Percentiles rank a stretch among this genome's conserved stretches.
Conservation (phyloP, 1,140 invertebrate genomes). For the Philopotamus ludificatus region DNA sequence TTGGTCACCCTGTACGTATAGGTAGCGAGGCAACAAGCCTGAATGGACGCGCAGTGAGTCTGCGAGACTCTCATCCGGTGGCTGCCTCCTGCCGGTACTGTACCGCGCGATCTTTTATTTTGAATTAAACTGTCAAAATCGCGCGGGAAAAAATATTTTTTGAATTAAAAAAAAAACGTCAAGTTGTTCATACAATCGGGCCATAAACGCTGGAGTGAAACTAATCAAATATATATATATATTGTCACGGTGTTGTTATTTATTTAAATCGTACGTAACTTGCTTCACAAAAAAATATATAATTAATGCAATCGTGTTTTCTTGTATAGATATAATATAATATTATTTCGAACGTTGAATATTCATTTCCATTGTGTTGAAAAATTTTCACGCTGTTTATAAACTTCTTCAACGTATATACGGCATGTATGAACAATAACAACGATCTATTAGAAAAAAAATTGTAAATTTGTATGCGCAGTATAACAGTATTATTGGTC, state of each 20-base stretch:
- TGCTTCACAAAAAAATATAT: too few relatives aligned
- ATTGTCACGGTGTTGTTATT: too few relatives aligned
- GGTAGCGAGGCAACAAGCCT: slow-evolving; percentile 28
- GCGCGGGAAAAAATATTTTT: slow-evolving; percentile 29
- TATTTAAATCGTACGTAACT: too few relatives aligned
- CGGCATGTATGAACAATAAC: background rate
- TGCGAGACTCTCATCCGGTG: slow-evolving; percentile 31
- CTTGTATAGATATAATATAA: too few relatives aligned
- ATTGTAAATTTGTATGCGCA: background rate
- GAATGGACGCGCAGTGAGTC: slow-evolving; percentile 31
- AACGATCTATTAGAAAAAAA: background rate
- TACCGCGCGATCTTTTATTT: slow-evolving; percentile 15
- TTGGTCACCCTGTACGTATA: background rate
- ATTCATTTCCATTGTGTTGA: too few relatives aligned
- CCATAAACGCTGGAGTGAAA: too few relatives aligned
- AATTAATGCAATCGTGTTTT: too few relatives aligned
- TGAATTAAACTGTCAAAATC: slow-evolving; percentile 31
- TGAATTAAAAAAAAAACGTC: too few relatives aligned
- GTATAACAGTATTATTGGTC: background rate
- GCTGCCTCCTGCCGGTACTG: slow-evolving; percentile 27
- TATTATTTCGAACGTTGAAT: too few relatives aligned
- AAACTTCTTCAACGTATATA: background rate
- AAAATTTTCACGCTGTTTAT: too few relatives aligned
- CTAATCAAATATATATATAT: too few relatives aligned
- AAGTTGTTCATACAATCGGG: too few relatives aligned